Evolutionary conservation across 2,888 invertebrate species (phyloP).

Genomic region (Stenichneumon culpator): DNA sequence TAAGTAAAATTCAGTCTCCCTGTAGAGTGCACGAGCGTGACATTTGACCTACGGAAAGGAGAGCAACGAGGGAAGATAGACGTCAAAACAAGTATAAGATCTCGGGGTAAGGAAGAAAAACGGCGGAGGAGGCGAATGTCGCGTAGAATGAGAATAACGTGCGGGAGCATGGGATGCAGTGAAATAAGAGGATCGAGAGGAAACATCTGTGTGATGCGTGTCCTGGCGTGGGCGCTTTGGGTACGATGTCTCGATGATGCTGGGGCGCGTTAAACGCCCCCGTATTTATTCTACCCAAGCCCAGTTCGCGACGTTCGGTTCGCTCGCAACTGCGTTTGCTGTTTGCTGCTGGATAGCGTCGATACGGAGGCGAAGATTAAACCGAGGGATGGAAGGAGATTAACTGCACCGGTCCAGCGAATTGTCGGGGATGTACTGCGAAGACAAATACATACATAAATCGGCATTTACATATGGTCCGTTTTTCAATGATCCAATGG

Average conservation of each 20-base stretch:
- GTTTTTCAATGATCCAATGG: neutral
- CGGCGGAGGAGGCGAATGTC: constrained; percentile 21
- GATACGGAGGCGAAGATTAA: neutral
- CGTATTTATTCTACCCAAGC: constrained; percentile 70
- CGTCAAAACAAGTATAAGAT: neutral
- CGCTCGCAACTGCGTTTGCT: neutral
- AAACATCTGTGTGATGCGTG: constrained; percentile 55
- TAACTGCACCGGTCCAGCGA: neutral
- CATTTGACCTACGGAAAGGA: neutral
- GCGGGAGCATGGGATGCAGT: constrained; percentile 16
- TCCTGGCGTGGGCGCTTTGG: constrained; percentile 14
- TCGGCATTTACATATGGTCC: neutral
- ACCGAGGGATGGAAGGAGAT: neutral
- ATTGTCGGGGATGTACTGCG: neutral
- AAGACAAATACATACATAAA: neutral
- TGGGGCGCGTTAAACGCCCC: constrained; percentile 58
- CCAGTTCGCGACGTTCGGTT: constrained; percentile 20
- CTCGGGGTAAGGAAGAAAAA: constrained; percentile 25
- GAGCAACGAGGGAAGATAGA: constrained; percentile 10
- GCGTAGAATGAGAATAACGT: constrained; percentile 16
- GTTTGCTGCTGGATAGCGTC: neutral
- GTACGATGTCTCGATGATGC: neutral
- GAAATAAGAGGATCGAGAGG: constrained; percentile 16
- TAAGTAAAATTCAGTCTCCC: neutral
- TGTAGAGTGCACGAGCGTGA: neutral